Evolutionary conservation across 2,797 vertebrate genomes (phyloP).

Genomic region (Tympanoctomys barrerae): DNA sequence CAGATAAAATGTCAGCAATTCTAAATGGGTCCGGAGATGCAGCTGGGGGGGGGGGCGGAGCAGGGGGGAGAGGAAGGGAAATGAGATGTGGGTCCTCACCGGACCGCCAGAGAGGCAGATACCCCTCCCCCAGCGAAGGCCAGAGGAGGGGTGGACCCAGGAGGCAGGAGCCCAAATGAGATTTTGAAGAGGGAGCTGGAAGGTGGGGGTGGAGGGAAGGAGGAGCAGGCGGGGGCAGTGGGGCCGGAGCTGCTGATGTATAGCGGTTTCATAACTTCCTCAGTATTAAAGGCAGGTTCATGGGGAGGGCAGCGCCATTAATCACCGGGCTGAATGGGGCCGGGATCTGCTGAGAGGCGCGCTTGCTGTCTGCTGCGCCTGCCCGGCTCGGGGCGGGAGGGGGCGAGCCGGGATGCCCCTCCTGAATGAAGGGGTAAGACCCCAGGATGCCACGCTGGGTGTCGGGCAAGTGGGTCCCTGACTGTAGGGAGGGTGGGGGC

Average conservation of each 20-base stretch:
- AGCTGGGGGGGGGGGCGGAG: constrained; percentile 51
- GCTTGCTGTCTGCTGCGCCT: constrained; percentile 81
- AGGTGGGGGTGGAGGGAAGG: constrained; percentile 59
- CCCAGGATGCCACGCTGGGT: constrained; percentile 31
- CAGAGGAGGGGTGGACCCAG: constrained; percentile 67
- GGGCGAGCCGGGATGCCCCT: constrained; percentile 66
- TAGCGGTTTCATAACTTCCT: constrained; percentile 89
- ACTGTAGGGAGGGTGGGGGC: not conserved
- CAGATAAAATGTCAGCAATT: constrained; percentile 86
- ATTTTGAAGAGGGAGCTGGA: constrained; percentile 85
- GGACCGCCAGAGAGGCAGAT: constrained; percentile 65
- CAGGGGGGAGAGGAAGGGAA: constrained; percentile 70
- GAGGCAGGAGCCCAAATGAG: constrained; percentile 84
- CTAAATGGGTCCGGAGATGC: constrained; percentile 83
- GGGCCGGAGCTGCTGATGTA: constrained; percentile 87
- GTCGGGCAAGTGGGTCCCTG: constrained; percentile 22
- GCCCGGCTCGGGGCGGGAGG: constrained; percentile 60
- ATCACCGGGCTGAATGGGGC: constrained; percentile 86
- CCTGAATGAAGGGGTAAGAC: constrained; percentile 45
- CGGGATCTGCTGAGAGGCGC: constrained; percentile 83
- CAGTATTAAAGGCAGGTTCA: constrained; percentile 89
- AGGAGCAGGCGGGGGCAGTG: constrained; percentile 75
- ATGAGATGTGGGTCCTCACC: constrained; percentile 71
- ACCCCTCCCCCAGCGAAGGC: constrained; percentile 57
- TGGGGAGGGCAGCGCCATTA: constrained; percentile 87